These are phyloP conservation scores for Lingula anatina DNA, from an alignment of 2,888 invertebrate species.

Conservation along the genomic window DNA sequence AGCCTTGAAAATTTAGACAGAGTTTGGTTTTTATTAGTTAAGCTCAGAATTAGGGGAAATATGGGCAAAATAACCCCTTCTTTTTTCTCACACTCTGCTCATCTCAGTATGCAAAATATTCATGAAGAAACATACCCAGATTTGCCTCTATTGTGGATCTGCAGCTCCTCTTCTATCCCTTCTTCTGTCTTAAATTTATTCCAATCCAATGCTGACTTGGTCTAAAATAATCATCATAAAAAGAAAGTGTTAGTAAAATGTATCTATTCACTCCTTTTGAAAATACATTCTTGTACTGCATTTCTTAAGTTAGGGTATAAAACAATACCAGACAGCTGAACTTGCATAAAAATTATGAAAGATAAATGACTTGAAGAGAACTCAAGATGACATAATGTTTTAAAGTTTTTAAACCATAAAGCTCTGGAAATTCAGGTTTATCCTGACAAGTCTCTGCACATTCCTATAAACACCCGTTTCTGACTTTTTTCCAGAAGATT, in stretches of 20 bases:
- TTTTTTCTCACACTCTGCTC: too few relatives aligned
- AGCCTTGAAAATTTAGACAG: too few relatives aligned
- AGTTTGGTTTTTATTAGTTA: too few relatives aligned
- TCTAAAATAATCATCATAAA: constrained; percentile 47
- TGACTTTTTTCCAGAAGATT: too few relatives aligned
- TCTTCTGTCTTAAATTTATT: constrained; percentile 79
- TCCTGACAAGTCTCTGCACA: too few relatives aligned
- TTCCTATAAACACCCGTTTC: too few relatives aligned
- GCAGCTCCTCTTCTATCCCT: constrained; percentile 80
- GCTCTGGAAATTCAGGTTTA: too few relatives aligned
- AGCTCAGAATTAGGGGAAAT: too few relatives aligned
- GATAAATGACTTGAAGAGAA: not conserved
- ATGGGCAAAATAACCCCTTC: too few relatives aligned
- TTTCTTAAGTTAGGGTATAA: not conserved
- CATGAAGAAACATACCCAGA: constrained; percentile 75
- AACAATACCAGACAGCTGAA: not conserved
- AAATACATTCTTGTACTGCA: not conserved
- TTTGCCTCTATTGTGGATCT: constrained; percentile 83
- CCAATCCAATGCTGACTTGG: constrained; percentile 94
- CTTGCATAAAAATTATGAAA: not conserved
- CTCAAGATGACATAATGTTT: not conserved
- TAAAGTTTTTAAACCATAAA: too few relatives aligned
- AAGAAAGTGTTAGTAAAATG: not conserved
- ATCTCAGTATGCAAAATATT: too few relatives aligned
- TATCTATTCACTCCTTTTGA: not conserved